Evolutionary conservation across 2,113 vertebrate genomes (phyloP).

Genomic region (Misgurnus anguillicaudatus): DNA sequence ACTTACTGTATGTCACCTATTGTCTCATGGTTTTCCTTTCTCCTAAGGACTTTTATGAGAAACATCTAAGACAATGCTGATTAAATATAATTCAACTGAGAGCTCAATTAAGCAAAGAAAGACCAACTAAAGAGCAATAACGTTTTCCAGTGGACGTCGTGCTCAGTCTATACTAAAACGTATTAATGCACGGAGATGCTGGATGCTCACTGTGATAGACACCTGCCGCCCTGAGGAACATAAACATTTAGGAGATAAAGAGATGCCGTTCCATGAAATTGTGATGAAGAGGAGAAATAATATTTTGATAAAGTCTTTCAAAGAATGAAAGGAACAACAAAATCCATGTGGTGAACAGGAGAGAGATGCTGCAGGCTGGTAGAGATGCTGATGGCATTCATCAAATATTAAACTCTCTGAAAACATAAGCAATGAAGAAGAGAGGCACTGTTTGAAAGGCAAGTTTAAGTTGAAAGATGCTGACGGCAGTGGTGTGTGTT

Average conservation of each 20-base stretch:
- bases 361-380: background rate
- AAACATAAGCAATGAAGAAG: background rate
- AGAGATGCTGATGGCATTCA: background rate
- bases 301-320: background rate
- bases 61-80: too few species aligned
- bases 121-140: background rate
- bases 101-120: background rate
- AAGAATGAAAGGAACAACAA: background rate
- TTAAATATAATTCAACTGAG: too few species aligned
- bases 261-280: background rate
- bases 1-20: too few species aligned
- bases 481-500: slow-evolving; percentile 7
- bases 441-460: background rate
- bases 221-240: too few species aligned
- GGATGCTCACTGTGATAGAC: too few species aligned
- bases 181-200: too few species aligned
- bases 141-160: background rate
- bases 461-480: background rate
- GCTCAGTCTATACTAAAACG: too few species aligned
- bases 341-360: too few species aligned
- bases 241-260: too few species aligned
- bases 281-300: background rate
- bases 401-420: slow-evolving; percentile 1
- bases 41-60: too few species aligned
- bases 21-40: too few species aligned